Evolutionary conservation across 2,797 vertebrate species (phyloP), one percentile per base, ranked within the genome.

Genomic region (Erpetoichthys calabaricus): DNA sequence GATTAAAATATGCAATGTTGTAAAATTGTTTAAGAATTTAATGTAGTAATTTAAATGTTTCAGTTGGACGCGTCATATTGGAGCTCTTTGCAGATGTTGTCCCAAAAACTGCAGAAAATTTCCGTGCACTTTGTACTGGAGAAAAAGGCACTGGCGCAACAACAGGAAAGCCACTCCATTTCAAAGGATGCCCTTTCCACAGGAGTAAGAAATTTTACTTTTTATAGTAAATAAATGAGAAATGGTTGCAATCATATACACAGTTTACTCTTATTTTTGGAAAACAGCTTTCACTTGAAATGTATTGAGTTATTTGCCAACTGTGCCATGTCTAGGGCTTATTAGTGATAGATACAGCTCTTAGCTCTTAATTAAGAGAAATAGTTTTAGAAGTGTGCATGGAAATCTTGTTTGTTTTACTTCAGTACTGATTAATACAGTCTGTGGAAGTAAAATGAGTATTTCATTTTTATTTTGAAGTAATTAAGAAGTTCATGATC

Each of bases 401-500:
- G 2, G 25, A 25, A 25, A 25, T 25, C 25, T 25, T 25, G 25
- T 25, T 25, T 25, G 25, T 51, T 5, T n/a, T 51, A n/a, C 41
- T 51, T 51, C 2, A 25, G 25, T 25, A 25, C 25, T 25, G 25
- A 25, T 25, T 25, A 25, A 25, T 25, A 25, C 25, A 25, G 25
- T 25, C 25, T 25, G 25, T 25, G 25, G 25, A 25, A 25, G 25
- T 25, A 25, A 25, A 25, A 25, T 25, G 25, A 25, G 25, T 25
- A 25, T 25, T 25, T 25, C 25, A 25, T 25, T 25, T 25, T 25
- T 25, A 25, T 62, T 60, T 73, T 64, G 6, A 77, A 97, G 94
- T 97, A 75, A 97, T 98, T 73, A 98, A 95, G 75, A 82, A 93
- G 60, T 98, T 98, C 73, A 98, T 99, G 96, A 80, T 98, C 70